Percentiles rank a stretch among this genome's conserved stretches.
Conservation (phyloP, 23 tunicate species). For the Trididemnum nubilum region DNA sequence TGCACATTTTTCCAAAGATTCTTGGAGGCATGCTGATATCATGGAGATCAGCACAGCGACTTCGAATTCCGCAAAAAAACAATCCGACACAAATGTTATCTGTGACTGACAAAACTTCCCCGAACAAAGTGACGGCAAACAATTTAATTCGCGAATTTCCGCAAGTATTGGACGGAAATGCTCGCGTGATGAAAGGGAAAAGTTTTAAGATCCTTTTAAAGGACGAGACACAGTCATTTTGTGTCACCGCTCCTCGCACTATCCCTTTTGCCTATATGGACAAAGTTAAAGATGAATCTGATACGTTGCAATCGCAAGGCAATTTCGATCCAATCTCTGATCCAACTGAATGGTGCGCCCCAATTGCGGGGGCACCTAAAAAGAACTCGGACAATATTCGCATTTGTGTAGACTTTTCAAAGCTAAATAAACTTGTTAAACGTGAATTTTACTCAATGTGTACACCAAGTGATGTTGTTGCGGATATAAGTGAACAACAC, state of each 20-base stretch:
- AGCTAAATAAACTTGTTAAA: too few species aligned
- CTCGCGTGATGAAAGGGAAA: not conserved
- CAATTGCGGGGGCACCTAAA: not conserved
- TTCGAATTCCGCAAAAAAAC: not conserved
- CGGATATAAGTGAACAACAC: not conserved
- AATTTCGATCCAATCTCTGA: not conserved
- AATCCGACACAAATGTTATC: not conserved
- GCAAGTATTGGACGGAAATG: not conserved
- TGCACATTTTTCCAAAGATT: not conserved
- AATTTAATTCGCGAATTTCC: not conserved
- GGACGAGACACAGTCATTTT: not conserved
- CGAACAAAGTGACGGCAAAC: not conserved
- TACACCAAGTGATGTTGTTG: not conserved
- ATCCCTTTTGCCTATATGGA: not conserved
- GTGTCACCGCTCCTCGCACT: not conserved
- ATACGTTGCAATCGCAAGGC: not conserved
- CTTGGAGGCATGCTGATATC: not conserved
- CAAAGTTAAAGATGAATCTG: too few species aligned
- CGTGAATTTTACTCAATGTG: not conserved
- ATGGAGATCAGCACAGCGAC: not conserved
- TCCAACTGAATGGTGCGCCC: not conserved
- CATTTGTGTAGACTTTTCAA: too few species aligned
- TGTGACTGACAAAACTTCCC: not conserved
- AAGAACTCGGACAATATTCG: not conserved
- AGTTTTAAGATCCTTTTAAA: not conserved